Conservation (phyloP, 2,797 vertebrate genomes). For the Eremophila alpestris region DNA sequence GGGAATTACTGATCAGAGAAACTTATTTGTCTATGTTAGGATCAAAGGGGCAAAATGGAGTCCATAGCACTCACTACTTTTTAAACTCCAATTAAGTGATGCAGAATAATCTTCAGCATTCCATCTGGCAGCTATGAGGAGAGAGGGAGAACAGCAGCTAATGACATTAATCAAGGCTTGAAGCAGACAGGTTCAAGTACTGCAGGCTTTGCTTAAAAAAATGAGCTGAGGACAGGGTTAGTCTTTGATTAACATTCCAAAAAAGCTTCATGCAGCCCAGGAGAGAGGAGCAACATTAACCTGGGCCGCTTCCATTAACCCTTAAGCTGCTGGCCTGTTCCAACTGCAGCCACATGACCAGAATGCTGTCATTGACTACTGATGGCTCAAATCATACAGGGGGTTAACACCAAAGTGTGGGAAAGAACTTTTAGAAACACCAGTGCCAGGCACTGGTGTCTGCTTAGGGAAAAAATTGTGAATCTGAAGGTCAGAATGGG, state of each 20-base stretch:
- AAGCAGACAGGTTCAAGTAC: constrained; percentile 53
- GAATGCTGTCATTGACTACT: background rate
- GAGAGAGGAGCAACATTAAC: background rate
- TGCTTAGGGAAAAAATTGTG: background rate
- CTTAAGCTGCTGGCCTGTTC: background rate
- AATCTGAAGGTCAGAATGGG: background rate
- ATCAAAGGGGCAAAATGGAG: constrained; percentile 9
- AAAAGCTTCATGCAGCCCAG: background rate
- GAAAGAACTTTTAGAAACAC: background rate
- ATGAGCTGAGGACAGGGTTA: background rate
- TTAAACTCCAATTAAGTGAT: constrained; percentile 59
- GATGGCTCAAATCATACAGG: background rate
- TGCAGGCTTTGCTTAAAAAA: constrained; percentile 19
- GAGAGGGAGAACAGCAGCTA: constrained; percentile 19
- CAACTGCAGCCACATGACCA: background rate
- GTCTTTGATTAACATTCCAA: background rate
- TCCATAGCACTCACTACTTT: constrained; percentile 16
- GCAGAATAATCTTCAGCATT: constrained; percentile 53
- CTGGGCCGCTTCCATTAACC: background rate
- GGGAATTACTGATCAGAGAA: constrained; percentile 31
- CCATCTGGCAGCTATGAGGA: constrained; percentile 52
- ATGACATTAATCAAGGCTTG: constrained; percentile 57
- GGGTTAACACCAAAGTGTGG: background rate
- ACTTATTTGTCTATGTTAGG: constrained; percentile 27
- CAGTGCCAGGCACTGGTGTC: background rate